Evolutionary conservation across 2,888 invertebrate species (phyloP), one percentile per base, ranked within the genome.

Genomic region (Xanthostigma xanthostigma): DNA sequence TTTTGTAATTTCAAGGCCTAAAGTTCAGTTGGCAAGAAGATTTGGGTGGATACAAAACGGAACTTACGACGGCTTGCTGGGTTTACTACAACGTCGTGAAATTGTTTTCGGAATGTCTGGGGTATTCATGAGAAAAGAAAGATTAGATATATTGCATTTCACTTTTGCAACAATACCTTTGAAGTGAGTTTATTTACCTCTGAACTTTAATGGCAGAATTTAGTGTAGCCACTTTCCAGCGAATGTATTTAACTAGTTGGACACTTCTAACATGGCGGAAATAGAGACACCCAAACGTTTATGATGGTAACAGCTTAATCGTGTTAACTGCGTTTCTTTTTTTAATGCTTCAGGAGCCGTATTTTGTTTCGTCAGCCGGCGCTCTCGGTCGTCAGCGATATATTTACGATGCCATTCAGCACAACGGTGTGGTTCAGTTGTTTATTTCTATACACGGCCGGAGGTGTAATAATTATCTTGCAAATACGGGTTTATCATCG

Each of bases 351-450:
- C 58, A 73, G 78, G 27, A 70, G 74, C 0, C 69, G 73, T 3
- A 71, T 78, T 49, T 68, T 79, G 59, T 79, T 79, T 61, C 73
- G 75, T 0, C 79, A 79, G 60, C 79, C 79, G 2, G 65, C 76
- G 3, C 68, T 76, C 12, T 76, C 79, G 0, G 71, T 75, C 0
- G 76, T 79, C 37, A 67, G 70, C 37, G 79, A 79, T 60, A 76
- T 79, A 53, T 79, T 77, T 61, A 58, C 73, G 42, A 63, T 77
- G 61, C 78, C 79, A 45, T 78, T 79, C 62, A 68, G 69, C 53
- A 56, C 61, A 50, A 71, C 71, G 51, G 78, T 79, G 54, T 79
- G 79, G 79, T 57, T 67, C 17, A 68, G 60, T 40, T 60, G 59
- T 51, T 12, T 48, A 8, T 41, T 12, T 37, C 10, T 48, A n/a